A percentile compares a stretch with the other conserved stretches of the same genome.
These are phyloP conservation scores for Sesia bembeciformis DNA, from an alignment of 2,888 invertebrate species.

Conservation along the genomic window DNA sequence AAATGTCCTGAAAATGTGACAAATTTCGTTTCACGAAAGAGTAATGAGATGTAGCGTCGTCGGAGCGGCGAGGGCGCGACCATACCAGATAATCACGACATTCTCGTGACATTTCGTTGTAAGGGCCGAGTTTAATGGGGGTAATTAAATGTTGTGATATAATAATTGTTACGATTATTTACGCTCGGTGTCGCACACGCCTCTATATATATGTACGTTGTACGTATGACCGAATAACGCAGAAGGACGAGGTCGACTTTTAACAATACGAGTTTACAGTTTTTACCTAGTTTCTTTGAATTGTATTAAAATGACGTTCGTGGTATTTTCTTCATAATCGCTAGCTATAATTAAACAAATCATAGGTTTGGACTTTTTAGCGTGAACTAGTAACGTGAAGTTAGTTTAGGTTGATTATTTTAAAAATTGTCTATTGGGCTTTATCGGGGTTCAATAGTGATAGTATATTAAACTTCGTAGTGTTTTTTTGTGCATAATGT, in stretches of 20 bases:
- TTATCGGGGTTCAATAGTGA: too few relatives aligned
- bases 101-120: conserved; percentile 23
- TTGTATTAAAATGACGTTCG: too few relatives aligned
- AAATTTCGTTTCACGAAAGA: background rate
- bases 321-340: too few relatives aligned
- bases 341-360: too few relatives aligned
- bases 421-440: too few relatives aligned
- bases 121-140: conserved; percentile 22
- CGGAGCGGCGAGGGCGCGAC: conserved; percentile 11
- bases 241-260: background rate
- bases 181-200: conserved; percentile 7
- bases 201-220: background rate
- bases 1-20: background rate
- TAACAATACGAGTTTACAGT: too few relatives aligned
- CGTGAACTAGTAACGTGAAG: too few relatives aligned
- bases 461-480: too few relatives aligned
- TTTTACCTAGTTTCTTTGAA: too few relatives aligned
- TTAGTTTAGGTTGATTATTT: too few relatives aligned
- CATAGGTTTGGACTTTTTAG: too few relatives aligned
- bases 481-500: too few relatives aligned
- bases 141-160: conserved; percentile 25
- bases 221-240: background rate
- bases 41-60: background rate
- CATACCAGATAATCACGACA: conserved; percentile 24
- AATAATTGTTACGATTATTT: conserved; percentile 25